phyloP scores from a whole-genome alignment of 2,797 vertebrate genomes.

The Eremophila alpestris region DNA sequence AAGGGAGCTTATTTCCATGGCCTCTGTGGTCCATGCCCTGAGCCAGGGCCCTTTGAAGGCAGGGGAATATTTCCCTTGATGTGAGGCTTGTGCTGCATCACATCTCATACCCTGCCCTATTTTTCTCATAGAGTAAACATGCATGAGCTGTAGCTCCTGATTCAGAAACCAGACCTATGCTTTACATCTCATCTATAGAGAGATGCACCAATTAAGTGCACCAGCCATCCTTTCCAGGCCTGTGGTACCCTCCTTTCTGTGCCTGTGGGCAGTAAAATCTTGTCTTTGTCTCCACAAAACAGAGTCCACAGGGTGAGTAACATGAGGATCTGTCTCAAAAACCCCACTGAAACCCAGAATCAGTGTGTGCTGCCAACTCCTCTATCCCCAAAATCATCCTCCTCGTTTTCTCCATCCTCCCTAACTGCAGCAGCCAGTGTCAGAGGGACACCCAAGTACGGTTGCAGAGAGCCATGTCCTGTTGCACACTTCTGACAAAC shows the following conservation, averaged over 20 bases:
- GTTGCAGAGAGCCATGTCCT: not conserved
- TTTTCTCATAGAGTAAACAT: not conserved
- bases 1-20: not conserved
- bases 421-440: not conserved
- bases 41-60: not conserved
- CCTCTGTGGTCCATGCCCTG: not conserved
- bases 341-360: not conserved
- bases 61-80: not conserved
- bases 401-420: not conserved
- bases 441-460: not conserved
- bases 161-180: not conserved
- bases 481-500: not conserved
- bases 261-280: not conserved
- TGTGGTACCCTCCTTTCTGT: not conserved
- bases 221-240: not conserved
- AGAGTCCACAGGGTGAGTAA: rapidly evolving
- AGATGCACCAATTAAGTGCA: not conserved
- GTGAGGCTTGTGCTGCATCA: not conserved
- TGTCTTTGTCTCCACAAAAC: not conserved
- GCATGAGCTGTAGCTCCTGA: not conserved
- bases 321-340: not conserved
- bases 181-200: not conserved
- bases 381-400: not conserved
- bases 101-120: not conserved
- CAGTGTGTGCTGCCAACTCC: not conserved